Percentiles rank a stretch among this genome's conserved stretches.
These are phyloP conservation scores for Limnephilus auricula DNA, from an alignment of 2,888 invertebrate genomes.

Conservation along the genomic window DNA sequence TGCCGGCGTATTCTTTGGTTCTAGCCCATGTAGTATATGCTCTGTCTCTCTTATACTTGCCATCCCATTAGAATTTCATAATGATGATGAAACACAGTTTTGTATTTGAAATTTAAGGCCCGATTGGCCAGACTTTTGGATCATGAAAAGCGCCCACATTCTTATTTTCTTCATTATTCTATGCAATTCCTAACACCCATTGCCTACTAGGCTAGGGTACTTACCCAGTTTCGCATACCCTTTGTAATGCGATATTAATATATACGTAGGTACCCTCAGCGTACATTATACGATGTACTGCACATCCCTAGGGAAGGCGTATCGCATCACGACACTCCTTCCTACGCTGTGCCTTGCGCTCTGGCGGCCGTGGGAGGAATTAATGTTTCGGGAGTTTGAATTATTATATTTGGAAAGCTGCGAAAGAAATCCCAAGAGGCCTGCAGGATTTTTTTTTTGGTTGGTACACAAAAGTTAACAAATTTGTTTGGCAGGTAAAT, in stretches of 20 bases:
- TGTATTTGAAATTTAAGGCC: too few species aligned
- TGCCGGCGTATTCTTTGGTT: too few species aligned
- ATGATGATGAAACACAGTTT: too few species aligned
- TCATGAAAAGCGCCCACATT: too few species aligned
- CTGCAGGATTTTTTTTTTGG: neutral
- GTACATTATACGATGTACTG: conserved; percentile 3
- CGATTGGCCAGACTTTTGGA: too few species aligned
- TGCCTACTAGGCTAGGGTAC: neutral
- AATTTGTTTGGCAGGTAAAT: neutral
- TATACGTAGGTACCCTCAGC: neutral
- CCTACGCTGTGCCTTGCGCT: neutral
- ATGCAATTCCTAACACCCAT: neutral
- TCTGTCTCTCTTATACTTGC: too few species aligned
- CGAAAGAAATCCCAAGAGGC: neutral
- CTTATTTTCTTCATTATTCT: too few species aligned
- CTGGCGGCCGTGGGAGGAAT: conserved; percentile 15
- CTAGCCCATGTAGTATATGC: too few species aligned
- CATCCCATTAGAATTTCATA: too few species aligned
- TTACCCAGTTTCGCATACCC: conserved; percentile 35
- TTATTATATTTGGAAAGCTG: conserved; percentile 22
- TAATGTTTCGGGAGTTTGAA: conserved; percentile 37
- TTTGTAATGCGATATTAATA: conserved; percentile 14
- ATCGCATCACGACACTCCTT: conserved; percentile 46
- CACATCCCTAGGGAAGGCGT: conserved; percentile 46
- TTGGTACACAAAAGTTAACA: neutral